These are phyloP conservation scores for Leptopilina clavipes DNA, from an alignment of 1,140 invertebrate species.

Conservation along the genomic window DNA sequence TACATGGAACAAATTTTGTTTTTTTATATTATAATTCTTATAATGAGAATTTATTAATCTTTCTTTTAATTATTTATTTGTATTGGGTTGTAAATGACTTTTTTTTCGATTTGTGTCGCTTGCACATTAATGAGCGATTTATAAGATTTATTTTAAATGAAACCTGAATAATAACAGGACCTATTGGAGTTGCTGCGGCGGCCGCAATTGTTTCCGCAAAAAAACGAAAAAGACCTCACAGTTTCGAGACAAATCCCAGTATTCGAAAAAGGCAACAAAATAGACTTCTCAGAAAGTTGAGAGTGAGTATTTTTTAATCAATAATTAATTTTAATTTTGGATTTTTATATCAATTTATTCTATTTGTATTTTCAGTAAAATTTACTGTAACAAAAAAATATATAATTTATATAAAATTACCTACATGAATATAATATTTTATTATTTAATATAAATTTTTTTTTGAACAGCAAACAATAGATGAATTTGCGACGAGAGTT, in stretches of 20 bases:
- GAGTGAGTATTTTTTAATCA: slow-evolving; percentile 80
- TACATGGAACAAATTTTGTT: no score
- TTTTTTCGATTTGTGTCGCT: no score
- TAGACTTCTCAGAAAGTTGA: slow-evolving; percentile 89
- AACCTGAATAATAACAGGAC: slow-evolving; percentile 78
- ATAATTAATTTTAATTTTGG: slow-evolving; percentile 17
- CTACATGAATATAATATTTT: no score
- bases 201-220: slow-evolving; percentile 97
- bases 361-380: no score
- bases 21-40: no score
- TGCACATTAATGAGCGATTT: background rate
- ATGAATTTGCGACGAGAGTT: slow-evolving; percentile 96
- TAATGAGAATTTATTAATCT: no score
- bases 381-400: no score
- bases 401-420: no score
- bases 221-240: slow-evolving; percentile 95
- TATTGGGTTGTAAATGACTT: no score
- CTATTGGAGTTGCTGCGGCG: slow-evolving; percentile 96
- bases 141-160: slow-evolving; percentile 39
- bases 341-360: no score
- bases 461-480: slow-evolving; percentile 89
- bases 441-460: no score
- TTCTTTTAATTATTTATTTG: no score
- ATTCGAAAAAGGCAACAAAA: slow-evolving; percentile 97
- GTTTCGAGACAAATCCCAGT: slow-evolving; percentile 98